phyloP scores from a whole-genome alignment of 2,113 vertebrate genomes.

The Microtus richardsoni region DNA sequence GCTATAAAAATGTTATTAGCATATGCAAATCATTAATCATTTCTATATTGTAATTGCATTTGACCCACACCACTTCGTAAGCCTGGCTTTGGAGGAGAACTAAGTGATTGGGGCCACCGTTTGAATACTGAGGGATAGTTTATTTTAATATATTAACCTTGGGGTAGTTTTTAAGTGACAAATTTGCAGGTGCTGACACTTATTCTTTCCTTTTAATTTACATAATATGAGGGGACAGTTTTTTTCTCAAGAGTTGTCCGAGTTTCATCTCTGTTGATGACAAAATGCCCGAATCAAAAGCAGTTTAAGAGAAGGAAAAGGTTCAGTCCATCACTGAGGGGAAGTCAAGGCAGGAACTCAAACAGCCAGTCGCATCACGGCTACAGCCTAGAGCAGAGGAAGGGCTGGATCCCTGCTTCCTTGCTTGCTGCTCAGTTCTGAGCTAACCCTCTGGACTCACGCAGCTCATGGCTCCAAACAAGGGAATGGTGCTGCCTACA shows the following conservation, averaged over 20 bases:
- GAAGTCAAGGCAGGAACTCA: neutral
- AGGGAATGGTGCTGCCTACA: neutral
- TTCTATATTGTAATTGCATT: constrained; percentile 51
- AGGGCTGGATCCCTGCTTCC: neutral
- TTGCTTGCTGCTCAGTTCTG: neutral
- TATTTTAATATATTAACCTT: constrained; percentile 65
- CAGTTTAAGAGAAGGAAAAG: neutral
- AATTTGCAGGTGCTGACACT: neutral
- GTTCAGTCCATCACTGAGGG: neutral
- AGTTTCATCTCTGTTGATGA: neutral
- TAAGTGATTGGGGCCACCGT: neutral
- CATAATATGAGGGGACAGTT: constrained; percentile 7
- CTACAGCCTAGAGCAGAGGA: neutral
- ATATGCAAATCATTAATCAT: constrained; percentile 57
- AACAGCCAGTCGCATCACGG: neutral
- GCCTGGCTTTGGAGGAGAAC: neutral
- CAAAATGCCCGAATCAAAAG: neutral
- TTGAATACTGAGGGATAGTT: constrained; percentile 32
- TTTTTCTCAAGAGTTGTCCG: neutral
- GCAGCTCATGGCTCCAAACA: neutral
- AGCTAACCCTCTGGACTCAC: neutral
- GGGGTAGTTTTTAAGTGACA: constrained; percentile 58
- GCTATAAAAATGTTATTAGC: constrained; percentile 64
- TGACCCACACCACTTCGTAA: constrained; percentile 31
- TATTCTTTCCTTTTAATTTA: constrained; percentile 43